Percentiles rank a stretch among this genome's conserved stretches.
Conservation (phyloP, 2,797 vertebrate species). For the Sebastes jordani region DNA sequence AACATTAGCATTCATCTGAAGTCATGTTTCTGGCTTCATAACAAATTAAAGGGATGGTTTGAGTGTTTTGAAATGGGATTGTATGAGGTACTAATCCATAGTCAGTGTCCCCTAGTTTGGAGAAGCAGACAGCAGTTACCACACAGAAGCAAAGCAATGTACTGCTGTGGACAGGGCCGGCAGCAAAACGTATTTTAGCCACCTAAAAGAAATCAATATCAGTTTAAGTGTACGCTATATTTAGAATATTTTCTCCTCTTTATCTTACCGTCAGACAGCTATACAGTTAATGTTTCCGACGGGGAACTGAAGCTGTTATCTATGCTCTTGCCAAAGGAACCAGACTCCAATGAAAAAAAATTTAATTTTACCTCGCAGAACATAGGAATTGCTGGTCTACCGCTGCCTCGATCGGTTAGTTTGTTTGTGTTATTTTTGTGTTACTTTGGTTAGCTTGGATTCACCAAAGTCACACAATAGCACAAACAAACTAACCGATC, state of each 20-base stretch:
- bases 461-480: not conserved
- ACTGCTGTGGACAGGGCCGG: not conserved
- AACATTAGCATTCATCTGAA: not conserved
- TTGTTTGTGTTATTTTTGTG: not conserved
- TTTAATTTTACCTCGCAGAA: too few relatives aligned
- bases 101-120: too few relatives aligned
- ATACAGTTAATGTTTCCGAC: not conserved
- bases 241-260: not conserved
- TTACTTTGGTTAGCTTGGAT: not conserved
- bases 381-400: too few relatives aligned
- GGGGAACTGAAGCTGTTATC: not conserved
- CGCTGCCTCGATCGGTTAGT: too few relatives aligned
- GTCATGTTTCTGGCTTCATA: not conserved
- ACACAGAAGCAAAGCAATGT: too few relatives aligned
- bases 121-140: too few relatives aligned
- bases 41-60: not conserved
- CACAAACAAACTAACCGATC: not conserved
- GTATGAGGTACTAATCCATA: not conserved
- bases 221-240: not conserved
- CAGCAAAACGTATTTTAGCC: not conserved
- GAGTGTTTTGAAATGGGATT: not conserved
- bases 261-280: not conserved
- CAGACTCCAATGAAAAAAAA: not conserved
- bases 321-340: not conserved
- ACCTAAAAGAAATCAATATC: not conserved